A percentile compares a stretch with the other conserved stretches of the same genome.
Evolutionary conservation across 2,888 invertebrate genomes (phyloP).

Genomic region (Pristionchus maxplancki): DNA sequence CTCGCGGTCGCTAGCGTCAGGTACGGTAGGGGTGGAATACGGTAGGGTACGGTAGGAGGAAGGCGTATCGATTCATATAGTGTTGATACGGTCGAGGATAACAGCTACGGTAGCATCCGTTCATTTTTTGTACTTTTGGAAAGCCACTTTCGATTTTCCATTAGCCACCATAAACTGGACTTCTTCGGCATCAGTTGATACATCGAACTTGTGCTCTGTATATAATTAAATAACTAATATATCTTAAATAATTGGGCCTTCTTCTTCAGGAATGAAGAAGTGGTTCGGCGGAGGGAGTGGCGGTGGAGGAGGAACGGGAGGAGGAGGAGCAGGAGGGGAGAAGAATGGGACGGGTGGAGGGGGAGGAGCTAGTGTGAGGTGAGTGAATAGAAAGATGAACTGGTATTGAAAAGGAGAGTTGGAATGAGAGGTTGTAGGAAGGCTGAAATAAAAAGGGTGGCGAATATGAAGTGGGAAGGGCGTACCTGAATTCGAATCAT

Average conservation of each 20-base stretch:
- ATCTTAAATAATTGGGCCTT: no score
- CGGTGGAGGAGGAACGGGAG: constrained; percentile 15
- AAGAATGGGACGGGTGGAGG: background rate
- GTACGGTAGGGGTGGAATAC: background rate
- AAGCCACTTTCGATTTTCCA: no score
- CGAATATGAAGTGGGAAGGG: no score
- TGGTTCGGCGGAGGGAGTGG: constrained; percentile 56
- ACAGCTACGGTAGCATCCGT: no score
- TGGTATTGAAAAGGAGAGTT: background rate
- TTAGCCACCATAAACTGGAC: no score
- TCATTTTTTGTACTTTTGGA: no score
- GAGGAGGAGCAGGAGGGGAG: constrained; percentile 13
- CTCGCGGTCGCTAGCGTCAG: constrained; percentile 56
- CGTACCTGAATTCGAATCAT: no score
- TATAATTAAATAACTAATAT: no score
- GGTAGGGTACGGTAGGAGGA: background rate
- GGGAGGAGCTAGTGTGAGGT: constrained; percentile 21
- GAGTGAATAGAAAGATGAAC: background rate
- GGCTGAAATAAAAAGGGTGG: background rate
- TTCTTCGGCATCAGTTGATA: no score
- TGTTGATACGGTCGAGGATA: no score
- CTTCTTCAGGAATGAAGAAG: constrained; percentile 58
- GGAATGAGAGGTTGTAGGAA: background rate
- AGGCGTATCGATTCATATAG: no score
- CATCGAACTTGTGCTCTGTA: no score